Conservation (phyloP, 2,113 vertebrate genomes). For the Passer montanus region DNA sequence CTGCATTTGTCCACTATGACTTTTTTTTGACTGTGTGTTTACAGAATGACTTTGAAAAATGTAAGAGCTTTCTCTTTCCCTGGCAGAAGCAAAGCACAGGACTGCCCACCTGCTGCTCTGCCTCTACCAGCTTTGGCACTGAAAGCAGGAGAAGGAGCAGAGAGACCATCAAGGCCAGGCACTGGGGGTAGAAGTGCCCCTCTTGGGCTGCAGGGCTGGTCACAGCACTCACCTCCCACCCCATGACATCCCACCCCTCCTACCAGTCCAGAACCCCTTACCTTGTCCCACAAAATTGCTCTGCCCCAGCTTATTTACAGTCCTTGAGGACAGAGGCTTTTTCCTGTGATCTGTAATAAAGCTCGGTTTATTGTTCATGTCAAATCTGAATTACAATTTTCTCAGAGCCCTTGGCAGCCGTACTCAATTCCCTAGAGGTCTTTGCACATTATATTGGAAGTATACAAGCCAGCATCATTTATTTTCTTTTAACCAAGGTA, state of each 20-base stretch:
- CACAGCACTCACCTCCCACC: background rate
- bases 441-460: background rate
- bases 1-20: background rate
- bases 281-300: background rate
- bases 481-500: background rate
- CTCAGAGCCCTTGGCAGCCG: background rate
- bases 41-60: background rate
- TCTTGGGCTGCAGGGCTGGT: background rate
- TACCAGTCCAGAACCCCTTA: rapidly evolving
- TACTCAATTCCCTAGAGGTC: background rate
- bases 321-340: background rate
- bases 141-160: background rate
- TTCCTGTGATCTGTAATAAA: background rate
- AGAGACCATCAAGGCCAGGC: background rate
- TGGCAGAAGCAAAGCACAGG: background rate
- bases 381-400: background rate
- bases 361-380: background rate
- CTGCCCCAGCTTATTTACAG: background rate
- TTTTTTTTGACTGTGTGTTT: background rate
- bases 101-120: background rate
- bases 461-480: background rate
- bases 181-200: background rate
- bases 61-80: background rate
- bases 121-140: background rate
- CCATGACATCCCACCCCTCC: rapidly evolving